These are phyloP conservation scores for Aphelenchoides besseyi DNA, from an alignment of 1,140 invertebrate species.

Conservation along the genomic window DNA sequence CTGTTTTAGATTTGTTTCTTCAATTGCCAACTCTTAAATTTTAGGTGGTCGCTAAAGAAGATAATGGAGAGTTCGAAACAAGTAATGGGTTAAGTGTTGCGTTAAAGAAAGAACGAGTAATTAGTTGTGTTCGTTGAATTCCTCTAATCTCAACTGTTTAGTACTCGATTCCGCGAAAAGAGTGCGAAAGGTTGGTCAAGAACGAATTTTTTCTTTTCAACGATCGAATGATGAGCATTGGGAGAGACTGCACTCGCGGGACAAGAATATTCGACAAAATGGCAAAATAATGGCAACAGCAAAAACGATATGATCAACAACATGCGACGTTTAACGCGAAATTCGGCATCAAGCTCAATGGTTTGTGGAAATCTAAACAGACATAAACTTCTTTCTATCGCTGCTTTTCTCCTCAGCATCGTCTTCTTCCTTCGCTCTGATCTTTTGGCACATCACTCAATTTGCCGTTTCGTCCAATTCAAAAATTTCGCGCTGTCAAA, in stretches of 20 bases:
- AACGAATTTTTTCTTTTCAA: constrained; percentile 25
- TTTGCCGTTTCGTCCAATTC: too few species aligned
- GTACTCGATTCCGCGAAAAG: constrained; percentile 40
- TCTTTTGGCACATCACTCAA: not conserved
- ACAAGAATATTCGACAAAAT: constrained; percentile 1
- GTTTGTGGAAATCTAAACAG: not conserved
- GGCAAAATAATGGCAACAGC: too few species aligned
- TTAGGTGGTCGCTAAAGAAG: constrained; percentile 73
- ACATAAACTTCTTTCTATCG: not conserved
- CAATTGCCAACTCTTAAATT: too few species aligned
- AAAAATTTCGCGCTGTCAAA: too few species aligned
- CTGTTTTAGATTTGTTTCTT: constrained; percentile 27
- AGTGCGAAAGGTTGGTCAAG: constrained; percentile 40
- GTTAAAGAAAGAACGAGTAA: constrained; percentile 81
- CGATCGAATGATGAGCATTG: constrained; percentile 4
- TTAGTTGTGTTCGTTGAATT: constrained; percentile 47
- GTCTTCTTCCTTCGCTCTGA: not conserved
- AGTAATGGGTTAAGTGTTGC: constrained; percentile 83
- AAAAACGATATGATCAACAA: constrained; percentile 17
- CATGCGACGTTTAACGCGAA: not conserved
- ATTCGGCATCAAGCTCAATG: not conserved
- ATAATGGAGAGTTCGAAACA: constrained; percentile 88
- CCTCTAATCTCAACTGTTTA: constrained; percentile 18
- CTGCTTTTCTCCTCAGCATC: not conserved
- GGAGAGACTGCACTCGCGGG: constrained; percentile 5